Conservation (phyloP, 1,140 invertebrate genomes). For the Hermetia illucens region DNA sequence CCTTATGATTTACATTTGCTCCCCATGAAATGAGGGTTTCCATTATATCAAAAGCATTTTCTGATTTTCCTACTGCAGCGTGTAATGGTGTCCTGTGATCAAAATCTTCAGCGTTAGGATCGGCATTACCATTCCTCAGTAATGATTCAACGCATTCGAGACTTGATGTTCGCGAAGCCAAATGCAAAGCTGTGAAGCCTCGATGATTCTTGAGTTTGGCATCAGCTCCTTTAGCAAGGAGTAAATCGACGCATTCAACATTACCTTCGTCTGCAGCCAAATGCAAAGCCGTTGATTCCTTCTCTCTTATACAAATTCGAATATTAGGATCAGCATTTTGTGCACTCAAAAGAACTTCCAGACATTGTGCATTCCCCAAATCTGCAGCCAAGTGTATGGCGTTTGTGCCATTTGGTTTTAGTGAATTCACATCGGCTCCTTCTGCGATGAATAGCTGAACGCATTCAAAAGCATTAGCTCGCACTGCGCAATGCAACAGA, state of each 20-base stretch:
- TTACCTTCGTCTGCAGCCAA: conserved; percentile 66
- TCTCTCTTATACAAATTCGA: conserved; percentile 46
- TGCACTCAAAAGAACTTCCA: conserved; percentile 51
- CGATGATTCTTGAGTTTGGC: conserved; percentile 53
- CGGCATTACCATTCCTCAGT: conserved; percentile 50
- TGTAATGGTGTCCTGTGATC: conserved; percentile 64
- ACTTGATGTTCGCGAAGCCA: conserved; percentile 59
- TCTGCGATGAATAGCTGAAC: conserved; percentile 53
- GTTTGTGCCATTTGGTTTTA: conserved; percentile 54
- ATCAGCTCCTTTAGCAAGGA: conserved; percentile 58
- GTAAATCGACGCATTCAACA: conserved; percentile 50
- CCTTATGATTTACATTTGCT: conserved; percentile 69
- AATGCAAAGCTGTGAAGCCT: conserved; percentile 61
- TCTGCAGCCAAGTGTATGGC: conserved; percentile 64
- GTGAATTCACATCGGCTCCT: conserved; percentile 49
- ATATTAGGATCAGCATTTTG: conserved; percentile 43
- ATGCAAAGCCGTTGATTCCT: conserved; percentile 61
- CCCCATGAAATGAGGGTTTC: conserved; percentile 60
- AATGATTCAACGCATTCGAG: conserved; percentile 63
- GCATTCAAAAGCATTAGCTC: conserved; percentile 58
- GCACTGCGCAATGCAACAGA: conserved; percentile 61
- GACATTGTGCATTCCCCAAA: conserved; percentile 51
- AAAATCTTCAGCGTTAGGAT: conserved; percentile 59
- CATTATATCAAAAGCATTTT: conserved; percentile 58
- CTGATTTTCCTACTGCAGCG: conserved; percentile 58